Conservation (phyloP, 2,113 vertebrate species). For the Tauraco erythrolophus region DNA sequence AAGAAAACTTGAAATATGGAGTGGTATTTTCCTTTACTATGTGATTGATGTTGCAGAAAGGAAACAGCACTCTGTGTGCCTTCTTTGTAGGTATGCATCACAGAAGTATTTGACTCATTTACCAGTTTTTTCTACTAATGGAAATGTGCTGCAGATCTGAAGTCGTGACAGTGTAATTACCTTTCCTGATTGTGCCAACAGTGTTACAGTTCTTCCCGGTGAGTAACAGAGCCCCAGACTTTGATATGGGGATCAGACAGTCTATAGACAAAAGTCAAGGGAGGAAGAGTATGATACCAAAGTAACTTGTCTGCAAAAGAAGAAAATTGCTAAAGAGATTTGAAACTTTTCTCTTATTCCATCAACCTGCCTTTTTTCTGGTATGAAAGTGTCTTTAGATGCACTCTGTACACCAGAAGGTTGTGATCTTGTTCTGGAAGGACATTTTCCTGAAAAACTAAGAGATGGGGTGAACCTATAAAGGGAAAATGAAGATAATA, state of each 20-base stretch:
- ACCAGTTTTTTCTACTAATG: background rate
- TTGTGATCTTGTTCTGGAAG: background rate
- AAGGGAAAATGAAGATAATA: background rate
- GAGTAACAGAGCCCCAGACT: background rate
- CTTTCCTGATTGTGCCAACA: background rate
- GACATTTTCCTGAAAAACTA: background rate
- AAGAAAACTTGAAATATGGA: background rate
- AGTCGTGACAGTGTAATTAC: background rate
- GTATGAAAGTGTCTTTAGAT: background rate
- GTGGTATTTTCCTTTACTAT: background rate
- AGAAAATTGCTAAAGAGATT: background rate
- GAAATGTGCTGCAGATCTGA: background rate
- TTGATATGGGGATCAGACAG: background rate
- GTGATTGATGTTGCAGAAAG: background rate
- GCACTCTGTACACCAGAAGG: background rate
- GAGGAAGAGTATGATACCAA: background rate
- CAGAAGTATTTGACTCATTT: conserved; percentile 6
- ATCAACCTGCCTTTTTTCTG: background rate
- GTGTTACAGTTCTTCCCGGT: background rate
- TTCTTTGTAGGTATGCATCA: background rate
- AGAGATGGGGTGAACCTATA: background rate
- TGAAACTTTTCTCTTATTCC: background rate
- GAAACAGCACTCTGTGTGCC: background rate
- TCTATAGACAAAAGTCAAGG: background rate
- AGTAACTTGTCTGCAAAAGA: background rate